Percentiles rank a stretch among this genome's conserved stretches.
Conservation (phyloP, 1,140 invertebrate species). For the Ptiloglossa arizonensis region DNA sequence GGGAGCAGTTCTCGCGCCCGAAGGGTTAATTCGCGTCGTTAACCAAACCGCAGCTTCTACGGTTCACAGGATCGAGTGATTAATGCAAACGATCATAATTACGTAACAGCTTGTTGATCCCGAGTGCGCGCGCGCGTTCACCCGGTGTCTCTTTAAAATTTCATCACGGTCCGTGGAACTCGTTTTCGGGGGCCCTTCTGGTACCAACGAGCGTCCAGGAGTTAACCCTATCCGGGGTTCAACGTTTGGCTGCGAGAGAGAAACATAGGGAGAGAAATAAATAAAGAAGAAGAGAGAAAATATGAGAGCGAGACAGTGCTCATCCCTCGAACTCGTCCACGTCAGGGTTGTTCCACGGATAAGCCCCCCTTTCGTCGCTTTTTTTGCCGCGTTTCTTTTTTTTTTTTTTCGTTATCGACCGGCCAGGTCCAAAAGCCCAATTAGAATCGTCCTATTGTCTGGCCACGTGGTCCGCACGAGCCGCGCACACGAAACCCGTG, state of each 20-base stretch:
- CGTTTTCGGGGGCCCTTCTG: conserved; percentile 11
- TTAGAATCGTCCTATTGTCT: conserved; percentile 78
- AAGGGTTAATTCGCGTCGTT: neutral
- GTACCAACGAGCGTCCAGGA: conserved; percentile 5
- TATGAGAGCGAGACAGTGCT: conserved; percentile 47
- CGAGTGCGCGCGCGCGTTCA: conserved; percentile 11
- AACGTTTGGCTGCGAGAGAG: conserved; percentile 28
- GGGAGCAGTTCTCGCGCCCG: neutral
- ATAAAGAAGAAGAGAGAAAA: conserved; percentile 22
- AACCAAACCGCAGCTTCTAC: neutral
- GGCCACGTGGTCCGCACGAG: conserved; percentile 77
- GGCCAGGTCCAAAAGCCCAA: conserved; percentile 71
- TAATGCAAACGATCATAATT: conserved; percentile 54
- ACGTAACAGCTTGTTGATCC: conserved; percentile 41
- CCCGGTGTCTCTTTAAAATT: conserved; percentile 66
- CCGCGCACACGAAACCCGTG: conserved; percentile 52
- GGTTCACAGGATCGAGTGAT: conserved; percentile 11
- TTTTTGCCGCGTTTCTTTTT: conserved; percentile 63
- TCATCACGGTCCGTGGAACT: conserved; percentile 64
- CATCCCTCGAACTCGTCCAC: conserved; percentile 42
- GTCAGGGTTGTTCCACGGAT: conserved; percentile 52
- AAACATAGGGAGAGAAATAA: conserved; percentile 8
- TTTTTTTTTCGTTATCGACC: conserved; percentile 55
- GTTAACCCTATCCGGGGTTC: conserved; percentile 63
- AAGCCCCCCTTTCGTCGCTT: conserved; percentile 68